Percentiles rank a stretch among this genome's conserved stretches.
Conservation (phyloP, 2,113 vertebrate genomes). For the Phyllostomus hastatus region DNA sequence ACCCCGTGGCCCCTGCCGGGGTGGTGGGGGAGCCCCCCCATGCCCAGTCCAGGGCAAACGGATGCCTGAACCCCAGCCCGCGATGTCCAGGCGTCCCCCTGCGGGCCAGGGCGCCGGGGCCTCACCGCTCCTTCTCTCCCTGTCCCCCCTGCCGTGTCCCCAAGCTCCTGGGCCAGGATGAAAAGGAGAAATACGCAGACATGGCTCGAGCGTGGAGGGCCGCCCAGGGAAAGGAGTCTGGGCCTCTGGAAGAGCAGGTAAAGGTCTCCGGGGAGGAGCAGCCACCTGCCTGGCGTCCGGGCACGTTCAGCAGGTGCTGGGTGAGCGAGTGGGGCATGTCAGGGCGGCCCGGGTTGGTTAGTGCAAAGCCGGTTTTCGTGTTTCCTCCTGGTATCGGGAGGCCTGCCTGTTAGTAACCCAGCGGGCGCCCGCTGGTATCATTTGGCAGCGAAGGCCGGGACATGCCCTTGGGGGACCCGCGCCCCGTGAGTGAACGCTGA, state of each 20-base stretch:
- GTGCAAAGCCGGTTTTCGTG: background rate
- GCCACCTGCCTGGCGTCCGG: rapidly evolving
- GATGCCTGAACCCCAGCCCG: background rate
- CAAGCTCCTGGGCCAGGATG: constrained; percentile 73
- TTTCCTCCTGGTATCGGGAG: background rate
- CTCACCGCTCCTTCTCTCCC: background rate
- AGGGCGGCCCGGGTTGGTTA: background rate
- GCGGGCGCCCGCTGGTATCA: rapidly evolving
- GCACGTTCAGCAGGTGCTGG: background rate
- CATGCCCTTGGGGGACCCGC: background rate
- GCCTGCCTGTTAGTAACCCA: background rate
- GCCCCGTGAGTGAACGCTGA: background rate
- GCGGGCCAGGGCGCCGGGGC: rapidly evolving
- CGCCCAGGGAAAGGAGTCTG: constrained; percentile 39
- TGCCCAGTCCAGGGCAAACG: background rate
- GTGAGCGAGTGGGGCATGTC: background rate
- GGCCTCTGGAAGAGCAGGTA: constrained; percentile 66
- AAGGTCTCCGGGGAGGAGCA: background rate
- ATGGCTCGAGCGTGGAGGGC: constrained; percentile 77
- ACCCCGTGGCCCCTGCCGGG: background rate
- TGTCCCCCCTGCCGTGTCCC: background rate
- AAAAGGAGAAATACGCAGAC: constrained; percentile 76
- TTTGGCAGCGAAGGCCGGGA: background rate
- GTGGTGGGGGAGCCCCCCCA: no score
- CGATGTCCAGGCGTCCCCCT: rapidly evolving